Conservation (phyloP, 2,888 invertebrate species). For the Philereme vetulata region DNA sequence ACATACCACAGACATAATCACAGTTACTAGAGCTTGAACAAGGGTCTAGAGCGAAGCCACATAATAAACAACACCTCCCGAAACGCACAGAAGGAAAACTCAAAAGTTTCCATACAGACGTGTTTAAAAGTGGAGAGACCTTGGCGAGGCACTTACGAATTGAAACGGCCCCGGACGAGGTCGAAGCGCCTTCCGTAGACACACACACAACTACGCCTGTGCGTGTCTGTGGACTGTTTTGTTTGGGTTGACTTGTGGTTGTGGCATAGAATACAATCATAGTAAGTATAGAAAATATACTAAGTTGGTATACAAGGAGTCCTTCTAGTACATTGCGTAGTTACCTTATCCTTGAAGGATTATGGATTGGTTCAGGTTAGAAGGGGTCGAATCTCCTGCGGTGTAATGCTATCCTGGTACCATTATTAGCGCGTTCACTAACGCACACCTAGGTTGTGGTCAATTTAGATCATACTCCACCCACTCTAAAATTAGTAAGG, state of each 20-base stretch:
- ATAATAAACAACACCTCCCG: slow-evolving; percentile 5
- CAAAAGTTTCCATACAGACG: slow-evolving; percentile 57
- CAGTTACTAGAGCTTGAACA: slow-evolving; percentile 17
- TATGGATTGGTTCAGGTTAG: too few relatives aligned
- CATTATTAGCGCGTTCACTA: slow-evolving; percentile 26
- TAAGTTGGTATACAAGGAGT: too few relatives aligned
- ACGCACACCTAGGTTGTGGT: too few relatives aligned
- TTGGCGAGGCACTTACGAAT: slow-evolving; percentile 69
- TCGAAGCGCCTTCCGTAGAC: slow-evolving; percentile 55
- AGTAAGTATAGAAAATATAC: too few relatives aligned
- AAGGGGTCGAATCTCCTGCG: slow-evolving; percentile 25
- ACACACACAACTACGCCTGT: slow-evolving; percentile 18
- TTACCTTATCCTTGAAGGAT: too few relatives aligned
- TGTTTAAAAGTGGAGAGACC: slow-evolving; percentile 54
- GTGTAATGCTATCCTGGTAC: slow-evolving; percentile 36
- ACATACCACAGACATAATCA: slow-evolving; percentile 5
- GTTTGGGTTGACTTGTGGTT: slow-evolving; percentile 24
- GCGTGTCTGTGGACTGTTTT: slow-evolving; percentile 25
- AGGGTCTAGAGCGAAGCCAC: slow-evolving; percentile 23
- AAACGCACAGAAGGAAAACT: slow-evolving; percentile 50
- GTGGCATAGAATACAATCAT: not conserved
- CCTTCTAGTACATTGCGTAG: too few relatives aligned
- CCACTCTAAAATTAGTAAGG: too few relatives aligned
- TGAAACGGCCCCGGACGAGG: slow-evolving; percentile 64
- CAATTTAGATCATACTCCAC: too few relatives aligned